Percentiles rank a stretch among this genome's conserved stretches.
phyloP scores from a whole-genome alignment of 2,888 invertebrate genomes.

The Macaria liturata region DNA sequence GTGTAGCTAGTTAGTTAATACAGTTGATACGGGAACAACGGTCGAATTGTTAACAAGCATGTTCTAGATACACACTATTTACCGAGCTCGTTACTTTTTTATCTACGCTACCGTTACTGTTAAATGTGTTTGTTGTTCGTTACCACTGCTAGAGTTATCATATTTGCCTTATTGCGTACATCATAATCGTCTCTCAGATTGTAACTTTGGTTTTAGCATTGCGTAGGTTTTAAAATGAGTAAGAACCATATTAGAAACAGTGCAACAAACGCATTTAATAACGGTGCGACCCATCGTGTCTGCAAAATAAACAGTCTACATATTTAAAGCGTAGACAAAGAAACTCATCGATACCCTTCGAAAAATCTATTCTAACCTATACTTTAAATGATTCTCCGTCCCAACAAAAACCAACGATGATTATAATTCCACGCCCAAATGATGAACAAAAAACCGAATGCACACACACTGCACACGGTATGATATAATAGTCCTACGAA shows the following conservation, averaged over 20 bases:
- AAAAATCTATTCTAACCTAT: too few relatives aligned
- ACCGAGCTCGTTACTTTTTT: slow-evolving; percentile 54
- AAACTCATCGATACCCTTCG: too few relatives aligned
- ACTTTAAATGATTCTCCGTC: too few relatives aligned
- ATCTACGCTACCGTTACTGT: slow-evolving; percentile 43
- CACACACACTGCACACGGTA: slow-evolving; percentile 10
- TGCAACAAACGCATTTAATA: too few relatives aligned
- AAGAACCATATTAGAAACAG: too few relatives aligned
- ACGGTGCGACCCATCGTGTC: too few relatives aligned
- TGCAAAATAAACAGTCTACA: too few relatives aligned
- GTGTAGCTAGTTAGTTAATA: slow-evolving; percentile 3
- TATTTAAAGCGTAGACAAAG: too few relatives aligned
- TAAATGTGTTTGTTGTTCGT: slow-evolving; percentile 36
- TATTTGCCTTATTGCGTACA: slow-evolving; percentile 16
- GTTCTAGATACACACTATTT: slow-evolving; percentile 52
- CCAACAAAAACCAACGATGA: slow-evolving; percentile 2
- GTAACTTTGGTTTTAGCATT: background rate
- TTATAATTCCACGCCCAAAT: background rate
- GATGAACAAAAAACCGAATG: background rate
- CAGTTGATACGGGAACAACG: slow-evolving; percentile 42
- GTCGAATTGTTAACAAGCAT: slow-evolving; percentile 43
- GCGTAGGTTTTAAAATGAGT: too few relatives aligned
- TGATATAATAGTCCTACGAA: slow-evolving; percentile 19
- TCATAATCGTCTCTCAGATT: slow-evolving; percentile 3
- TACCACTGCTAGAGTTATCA: slow-evolving; percentile 26